A percentile compares a stretch with the other conserved stretches of the same genome.
phyloP scores from a whole-genome alignment of 1,140 invertebrate species.

The Temnothorax longispinosus region DNA sequence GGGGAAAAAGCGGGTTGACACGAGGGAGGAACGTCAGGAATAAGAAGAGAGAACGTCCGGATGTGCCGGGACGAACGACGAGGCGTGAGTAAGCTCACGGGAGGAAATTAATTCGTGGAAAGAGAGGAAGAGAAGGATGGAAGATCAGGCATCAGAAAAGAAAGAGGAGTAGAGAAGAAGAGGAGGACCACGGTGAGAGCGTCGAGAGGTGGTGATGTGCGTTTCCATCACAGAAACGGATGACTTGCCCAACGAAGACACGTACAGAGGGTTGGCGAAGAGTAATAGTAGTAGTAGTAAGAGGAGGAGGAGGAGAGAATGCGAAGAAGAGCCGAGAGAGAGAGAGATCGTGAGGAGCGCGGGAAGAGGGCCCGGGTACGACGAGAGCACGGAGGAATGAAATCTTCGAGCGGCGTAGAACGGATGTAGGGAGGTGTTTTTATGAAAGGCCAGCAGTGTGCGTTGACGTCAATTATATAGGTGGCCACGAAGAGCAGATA shows the following conservation, averaged over 20 bases:
- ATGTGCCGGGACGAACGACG: constrained; percentile 35
- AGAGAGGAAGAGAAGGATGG: constrained; percentile 3
- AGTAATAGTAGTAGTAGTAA: constrained; percentile 35
- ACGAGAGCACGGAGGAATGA: constrained; percentile 68
- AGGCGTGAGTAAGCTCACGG: constrained; percentile 59
- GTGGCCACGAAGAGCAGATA: constrained; percentile 80
- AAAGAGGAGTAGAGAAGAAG: background rate
- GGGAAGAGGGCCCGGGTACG: background rate
- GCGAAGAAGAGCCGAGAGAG: background rate
- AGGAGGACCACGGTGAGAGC: constrained; percentile 4
- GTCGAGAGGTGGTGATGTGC: constrained; percentile 42
- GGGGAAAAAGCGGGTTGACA: constrained; percentile 45
- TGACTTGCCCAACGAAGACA: constrained; percentile 44
- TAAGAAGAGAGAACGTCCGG: constrained; percentile 18
- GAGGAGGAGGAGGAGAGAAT: constrained; percentile 74
- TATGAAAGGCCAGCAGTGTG: constrained; percentile 84
- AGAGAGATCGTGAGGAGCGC: background rate
- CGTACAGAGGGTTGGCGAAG: constrained; percentile 43
- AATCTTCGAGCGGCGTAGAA: constrained; percentile 73
- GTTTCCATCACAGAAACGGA: constrained; percentile 60
- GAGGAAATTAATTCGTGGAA: constrained; percentile 69
- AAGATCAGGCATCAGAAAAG: constrained; percentile 9
- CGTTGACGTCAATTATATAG: constrained; percentile 85
- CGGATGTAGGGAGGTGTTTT: constrained; percentile 85
- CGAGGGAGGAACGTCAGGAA: constrained; percentile 56